Evolutionary conservation across 2,888 invertebrate species (phyloP), one percentile per base, ranked within the genome.

Genomic region (Xanthia icteritia): DNA sequence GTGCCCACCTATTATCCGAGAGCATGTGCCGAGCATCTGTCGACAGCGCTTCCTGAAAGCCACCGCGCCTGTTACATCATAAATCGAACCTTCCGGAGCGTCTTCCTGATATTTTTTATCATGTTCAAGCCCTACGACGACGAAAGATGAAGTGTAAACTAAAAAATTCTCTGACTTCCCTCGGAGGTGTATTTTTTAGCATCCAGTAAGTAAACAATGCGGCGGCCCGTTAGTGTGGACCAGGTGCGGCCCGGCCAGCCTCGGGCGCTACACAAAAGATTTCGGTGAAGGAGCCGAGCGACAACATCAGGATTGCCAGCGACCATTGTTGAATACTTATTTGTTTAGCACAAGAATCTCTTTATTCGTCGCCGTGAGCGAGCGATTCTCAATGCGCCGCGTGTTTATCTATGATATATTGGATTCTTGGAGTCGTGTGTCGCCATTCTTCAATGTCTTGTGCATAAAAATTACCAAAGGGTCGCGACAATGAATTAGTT

Each of bases 61-160:
- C 89, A 87, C 91, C 88, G 90, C 92, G 93, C 92, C 92, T 93
- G 94, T 94, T 94, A 93, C 92, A 94, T 95, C 96, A 96, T 96
- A 96, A 96, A 96, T 95, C 91, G 94, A 95, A 91, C 94, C 95
- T 96, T 96, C 95, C 96, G 96, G 94, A 91, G 92, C 92, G 91
- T 92, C 94, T 95, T 95, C 95, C 95, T 93, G 93, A 86, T 93
- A 93, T 94, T 96, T 96, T 96, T 96, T 95, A 94, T 89, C 87
- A 89, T 89, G 89, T 90, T 92, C 92, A 92, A 94, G 94, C 94
- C 93, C 91, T 92, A 92, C 90, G 93, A 94, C 91, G 94, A 95
- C 95, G 96, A 96, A 94, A 95, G 96, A 96, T 93, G 94, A 91
- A 93, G 94, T 94, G 95, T 96, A 96, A 95, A 96, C 96, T 93